Percentiles rank a stretch among this genome's conserved stretches.
Evolutionary conservation across 2,797 vertebrate genomes (phyloP).

Genomic region (Pipistrellus pipistrellus): DNA sequence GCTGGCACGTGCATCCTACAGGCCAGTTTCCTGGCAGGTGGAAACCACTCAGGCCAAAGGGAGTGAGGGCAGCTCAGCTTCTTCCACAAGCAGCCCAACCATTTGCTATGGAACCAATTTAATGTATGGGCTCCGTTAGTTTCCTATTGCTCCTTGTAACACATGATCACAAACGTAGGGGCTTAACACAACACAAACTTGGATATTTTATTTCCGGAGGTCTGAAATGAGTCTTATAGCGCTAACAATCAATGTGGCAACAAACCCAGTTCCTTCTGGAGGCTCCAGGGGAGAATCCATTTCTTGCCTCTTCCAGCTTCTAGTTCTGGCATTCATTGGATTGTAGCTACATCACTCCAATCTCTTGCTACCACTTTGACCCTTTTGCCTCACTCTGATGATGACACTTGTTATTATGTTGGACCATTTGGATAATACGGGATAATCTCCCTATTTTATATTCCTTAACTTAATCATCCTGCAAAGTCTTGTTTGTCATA

Average conservation of each 20-base stretch:
- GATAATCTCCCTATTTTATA: not conserved
- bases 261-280: not conserved
- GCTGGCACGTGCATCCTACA: not conserved
- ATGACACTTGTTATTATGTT: not conserved
- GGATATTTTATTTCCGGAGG: not conserved
- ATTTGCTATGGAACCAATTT: constrained; percentile 34
- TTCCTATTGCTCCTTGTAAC: not conserved
- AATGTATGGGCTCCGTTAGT: not conserved
- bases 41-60: not conserved
- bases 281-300: too few species aligned
- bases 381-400: not conserved
- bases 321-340: not conserved
- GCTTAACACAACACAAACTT: not conserved
- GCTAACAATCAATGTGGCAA: not conserved
- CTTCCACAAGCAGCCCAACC: not conserved
- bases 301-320: not conserved
- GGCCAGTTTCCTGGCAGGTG: not conserved
- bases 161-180: not conserved
- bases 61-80: not conserved
- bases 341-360: not conserved
- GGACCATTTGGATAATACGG: not conserved
- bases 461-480: not conserved
- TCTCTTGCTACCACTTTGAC: constrained; percentile 3
- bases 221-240: not conserved
- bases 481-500: not conserved